Percentiles rank a stretch among this genome's conserved stretches.
Conservation (phyloP, 2,888 invertebrate genomes). For the Dasysyrphus tricinctus region DNA sequence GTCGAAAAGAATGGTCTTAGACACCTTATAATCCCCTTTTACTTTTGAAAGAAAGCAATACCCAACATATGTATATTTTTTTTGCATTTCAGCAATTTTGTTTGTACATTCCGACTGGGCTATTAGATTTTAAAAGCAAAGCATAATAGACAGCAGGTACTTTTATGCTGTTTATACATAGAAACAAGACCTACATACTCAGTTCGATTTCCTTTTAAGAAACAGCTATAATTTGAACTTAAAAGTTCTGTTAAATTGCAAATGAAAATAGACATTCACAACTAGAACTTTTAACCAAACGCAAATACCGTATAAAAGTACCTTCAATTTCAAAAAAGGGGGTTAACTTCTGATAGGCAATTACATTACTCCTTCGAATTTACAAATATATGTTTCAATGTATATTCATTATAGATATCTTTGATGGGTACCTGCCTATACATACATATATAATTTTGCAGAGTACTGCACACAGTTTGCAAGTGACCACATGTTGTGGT, state of each 20-base stretch:
- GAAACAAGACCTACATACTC: no score
- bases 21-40: no score
- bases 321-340: neutral
- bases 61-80: no score
- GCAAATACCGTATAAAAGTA: neutral
- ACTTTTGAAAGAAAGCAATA: no score
- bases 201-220: no score
- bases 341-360: slow-evolving; percentile 37
- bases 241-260: neutral
- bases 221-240: no score
- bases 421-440: neutral
- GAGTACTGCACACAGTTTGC: slow-evolving; percentile 21
- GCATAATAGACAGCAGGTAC: no score
- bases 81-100: no score
- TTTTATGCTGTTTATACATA: no score
- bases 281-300: neutral
- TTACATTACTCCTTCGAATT: slow-evolving; percentile 52
- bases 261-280: neutral
- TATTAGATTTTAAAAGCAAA: no score
- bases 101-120: no score
- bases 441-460: slow-evolving; percentile 19
- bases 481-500: slow-evolving; percentile 63
- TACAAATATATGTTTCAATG: slow-evolving; percentile 15
- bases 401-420: slow-evolving; percentile 35
- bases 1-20: no score